These are phyloP conservation scores for Gallinago jamesoni DNA, from an alignment of 2,113 vertebrate genomes.

Conservation along the genomic window DNA sequence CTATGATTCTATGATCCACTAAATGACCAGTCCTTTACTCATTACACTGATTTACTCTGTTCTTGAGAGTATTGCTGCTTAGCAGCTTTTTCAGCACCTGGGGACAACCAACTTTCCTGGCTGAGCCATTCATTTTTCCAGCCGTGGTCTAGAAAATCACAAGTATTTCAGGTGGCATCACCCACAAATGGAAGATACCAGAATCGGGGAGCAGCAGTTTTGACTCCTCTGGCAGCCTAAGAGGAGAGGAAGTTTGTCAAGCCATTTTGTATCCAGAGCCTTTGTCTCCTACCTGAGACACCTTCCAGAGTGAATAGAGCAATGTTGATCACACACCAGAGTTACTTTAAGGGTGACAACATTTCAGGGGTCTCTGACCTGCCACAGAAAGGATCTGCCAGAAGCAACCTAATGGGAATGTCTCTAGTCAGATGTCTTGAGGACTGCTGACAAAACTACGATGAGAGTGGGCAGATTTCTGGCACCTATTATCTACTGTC, in stretches of 20 bases:
- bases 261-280: background rate
- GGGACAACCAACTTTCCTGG: rapidly evolving
- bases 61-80: background rate
- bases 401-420: background rate
- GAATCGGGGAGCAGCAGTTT: background rate
- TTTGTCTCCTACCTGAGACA: background rate
- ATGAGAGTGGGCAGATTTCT: rapidly evolving
- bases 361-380: background rate
- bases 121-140: background rate
- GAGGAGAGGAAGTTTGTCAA: background rate
- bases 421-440: background rate
- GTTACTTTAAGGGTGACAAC: background rate
- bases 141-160: background rate
- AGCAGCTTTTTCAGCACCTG: background rate
- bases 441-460: background rate
- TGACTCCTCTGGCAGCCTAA: background rate
- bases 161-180: background rate
- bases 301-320: rapidly evolving
- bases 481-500: background rate
- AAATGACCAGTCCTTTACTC: background rate
- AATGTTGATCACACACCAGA: background rate
- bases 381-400: background rate
- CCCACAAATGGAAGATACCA: background rate
- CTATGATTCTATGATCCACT: background rate
- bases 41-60: rapidly evolving